phyloP scores from a whole-genome alignment of 2,888 invertebrate genomes.

The Drosophila anomalipes region DNA sequence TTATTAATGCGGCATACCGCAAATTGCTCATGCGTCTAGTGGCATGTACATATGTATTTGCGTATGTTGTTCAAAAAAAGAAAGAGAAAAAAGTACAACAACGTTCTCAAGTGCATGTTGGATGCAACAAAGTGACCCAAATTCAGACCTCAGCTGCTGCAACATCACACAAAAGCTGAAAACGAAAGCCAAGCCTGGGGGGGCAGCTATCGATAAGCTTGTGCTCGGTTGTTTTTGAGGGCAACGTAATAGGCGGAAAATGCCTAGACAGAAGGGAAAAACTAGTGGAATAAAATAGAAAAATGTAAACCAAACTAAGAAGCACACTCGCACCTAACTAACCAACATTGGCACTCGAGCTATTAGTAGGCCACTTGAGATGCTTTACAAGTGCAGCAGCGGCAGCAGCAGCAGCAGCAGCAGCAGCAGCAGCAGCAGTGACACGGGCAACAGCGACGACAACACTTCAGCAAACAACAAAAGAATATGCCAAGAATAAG shows the following conservation, averaged over 20 bases:
- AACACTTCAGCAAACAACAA: slow-evolving; percentile 65
- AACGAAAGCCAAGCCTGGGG: slow-evolving; percentile 50
- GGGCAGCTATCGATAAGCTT: slow-evolving; percentile 44
- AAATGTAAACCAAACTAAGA: slow-evolving; percentile 6
- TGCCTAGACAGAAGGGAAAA: slow-evolving; percentile 34
- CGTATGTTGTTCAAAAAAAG: neutral
- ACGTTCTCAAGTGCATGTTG: slow-evolving; percentile 26
- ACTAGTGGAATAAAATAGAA: neutral
- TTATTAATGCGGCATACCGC: slow-evolving; percentile 20
- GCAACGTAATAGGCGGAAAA: slow-evolving; percentile 54
- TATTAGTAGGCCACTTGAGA: slow-evolving; percentile 77
- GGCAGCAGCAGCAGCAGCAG: slow-evolving; percentile 21
- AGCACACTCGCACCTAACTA: slow-evolving; percentile 29
- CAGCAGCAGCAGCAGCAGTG: slow-evolving; percentile 57
- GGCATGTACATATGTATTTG: neutral
- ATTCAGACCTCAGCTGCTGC: slow-evolving; percentile 29
- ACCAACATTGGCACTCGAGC: slow-evolving; percentile 61
- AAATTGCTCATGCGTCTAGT: slow-evolving; percentile 49
- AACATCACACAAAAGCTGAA: slow-evolving; percentile 40
- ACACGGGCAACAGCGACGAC: slow-evolving; percentile 22
- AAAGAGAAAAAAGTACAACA: slow-evolving; percentile 7
- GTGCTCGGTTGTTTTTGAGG: slow-evolving; percentile 38
- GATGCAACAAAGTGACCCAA: slow-evolving; percentile 58
- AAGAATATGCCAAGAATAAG: slow-evolving; percentile 71
- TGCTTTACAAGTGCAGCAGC: slow-evolving; percentile 74